Base-by-base conservation (phyloP, 2,113 vertebrate species). In the Polypterus bichir region DNA sequence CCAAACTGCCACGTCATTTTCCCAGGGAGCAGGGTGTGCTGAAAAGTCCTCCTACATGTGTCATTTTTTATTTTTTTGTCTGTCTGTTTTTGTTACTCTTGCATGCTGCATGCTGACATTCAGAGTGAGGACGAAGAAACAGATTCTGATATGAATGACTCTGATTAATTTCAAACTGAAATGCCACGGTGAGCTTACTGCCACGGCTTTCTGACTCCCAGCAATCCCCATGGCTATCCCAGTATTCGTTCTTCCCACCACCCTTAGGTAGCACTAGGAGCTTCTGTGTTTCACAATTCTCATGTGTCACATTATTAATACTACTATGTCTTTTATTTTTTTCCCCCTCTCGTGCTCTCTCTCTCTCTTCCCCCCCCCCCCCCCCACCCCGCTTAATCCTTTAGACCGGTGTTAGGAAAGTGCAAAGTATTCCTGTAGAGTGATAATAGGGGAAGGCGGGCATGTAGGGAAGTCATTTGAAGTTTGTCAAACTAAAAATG, bases 81-180 rank as follows among this genome's bases (percentile, higher is more conserved):
- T 27, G 27, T 27, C 27, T 27, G 27, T 27, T 27, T 27, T 27
- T 27, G 27, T 27, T 27, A 27, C 63, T 70, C 78, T 78, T 80
- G 79, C 81, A 80, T 81, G 82, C 87, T 77, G 79, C 79, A 76
- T 75, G 77, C 70, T 66, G 27, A 27, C 27, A 67, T 67, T 85
- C 89, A 91, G 90, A 91, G 88, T 69, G 83, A 89, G 76, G 85
- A 91, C 49, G 83, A 91, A 74, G 86, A 89, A 69, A 84, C 76
- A 70, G 86, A 91, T 88, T 88, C 79, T 79, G 82, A 89, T 84
- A 86, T 86, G 83, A 88, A 87, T 89, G 89, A 86, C 83, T 92
- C 88, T 88, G 88, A 90, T 91, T 90, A 86, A 85, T 69, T 82
- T 76, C 86, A 83, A 78, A 70, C 71, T 64, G 64, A 77, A 84